Percentiles rank a stretch among this genome's conserved stretches.
phyloP scores from a whole-genome alignment of 2,113 vertebrate genomes.

The Labrus mixtus region DNA sequence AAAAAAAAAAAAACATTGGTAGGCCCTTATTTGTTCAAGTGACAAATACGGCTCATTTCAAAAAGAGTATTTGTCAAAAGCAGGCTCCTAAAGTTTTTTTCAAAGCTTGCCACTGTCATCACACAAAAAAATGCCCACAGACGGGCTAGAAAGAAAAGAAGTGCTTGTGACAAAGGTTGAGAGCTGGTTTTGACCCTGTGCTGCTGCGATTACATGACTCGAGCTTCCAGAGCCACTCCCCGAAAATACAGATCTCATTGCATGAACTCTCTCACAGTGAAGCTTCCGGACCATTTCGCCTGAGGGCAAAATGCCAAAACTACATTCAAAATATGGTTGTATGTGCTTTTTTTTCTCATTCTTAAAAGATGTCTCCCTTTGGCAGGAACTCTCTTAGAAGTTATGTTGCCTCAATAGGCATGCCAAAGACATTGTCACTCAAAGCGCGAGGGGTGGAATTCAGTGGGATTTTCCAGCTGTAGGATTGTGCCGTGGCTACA shows the following conservation, averaged over 20 bases:
- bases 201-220: constrained; percentile 24
- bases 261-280: constrained; percentile 8
- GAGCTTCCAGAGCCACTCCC: constrained; percentile 19
- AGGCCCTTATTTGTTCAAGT: constrained; percentile 34
- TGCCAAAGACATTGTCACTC: constrained; percentile 32
- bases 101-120: constrained; percentile 13
- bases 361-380: constrained; percentile 4
- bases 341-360: background rate
- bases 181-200: constrained; percentile 31
- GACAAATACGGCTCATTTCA: constrained; percentile 35
- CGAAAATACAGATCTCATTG: constrained; percentile 28
- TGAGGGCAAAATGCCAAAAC: constrained; percentile 30
- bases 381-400: constrained; percentile 14
- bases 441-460: constrained; percentile 13
- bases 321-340: constrained; percentile 38
- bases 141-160: background rate
- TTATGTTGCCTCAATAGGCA: constrained; percentile 17
- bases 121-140: background rate
- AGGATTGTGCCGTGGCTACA: background rate
- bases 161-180: constrained; percentile 21
- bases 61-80: constrained; percentile 15
- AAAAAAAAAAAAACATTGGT: constrained; percentile 56
- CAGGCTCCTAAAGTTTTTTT: constrained; percentile 21
- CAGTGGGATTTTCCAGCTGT: constrained; percentile 42
- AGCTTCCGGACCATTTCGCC: constrained; percentile 40